Conservation (phyloP, 2,797 vertebrate species). For the Xenopus petersii region DNA sequence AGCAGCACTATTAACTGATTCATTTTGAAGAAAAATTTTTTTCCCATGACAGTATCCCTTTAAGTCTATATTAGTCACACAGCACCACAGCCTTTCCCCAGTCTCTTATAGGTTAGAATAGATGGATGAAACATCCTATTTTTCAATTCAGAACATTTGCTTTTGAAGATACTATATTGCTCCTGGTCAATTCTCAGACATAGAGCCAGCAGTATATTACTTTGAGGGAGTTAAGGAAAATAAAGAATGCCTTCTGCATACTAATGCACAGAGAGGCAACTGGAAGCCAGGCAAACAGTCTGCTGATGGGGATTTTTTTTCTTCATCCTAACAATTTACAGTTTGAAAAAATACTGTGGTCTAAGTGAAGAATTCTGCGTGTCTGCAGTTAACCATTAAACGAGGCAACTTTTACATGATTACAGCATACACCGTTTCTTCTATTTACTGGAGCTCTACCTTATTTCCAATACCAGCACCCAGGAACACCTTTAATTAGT, state of each 20-base stretch:
- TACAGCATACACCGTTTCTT: not conserved
- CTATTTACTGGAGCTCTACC: not conserved
- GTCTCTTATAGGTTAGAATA: too few species aligned
- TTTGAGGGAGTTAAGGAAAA: conserved; percentile 34
- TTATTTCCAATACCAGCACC: not conserved
- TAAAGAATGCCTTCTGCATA: conserved; percentile 23
- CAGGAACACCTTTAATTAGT: not conserved
- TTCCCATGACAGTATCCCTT: too few species aligned
- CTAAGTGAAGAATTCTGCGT: conserved; percentile 5
- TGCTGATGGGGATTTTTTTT: not conserved
- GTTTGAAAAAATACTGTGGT: conserved; percentile 8
- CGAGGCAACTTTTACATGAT: not conserved
- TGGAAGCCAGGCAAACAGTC: not conserved
- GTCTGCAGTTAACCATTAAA: conserved; percentile 43
- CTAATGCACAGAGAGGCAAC: conserved; percentile 16
- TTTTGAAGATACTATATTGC: conserved; percentile 33
- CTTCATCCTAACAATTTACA: conserved; percentile 18
- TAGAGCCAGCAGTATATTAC: conserved; percentile 16
- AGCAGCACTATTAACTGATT: too few species aligned
- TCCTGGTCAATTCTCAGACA: not conserved
- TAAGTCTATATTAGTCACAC: too few species aligned
- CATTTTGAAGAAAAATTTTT: too few species aligned
- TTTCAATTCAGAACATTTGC: not conserved
- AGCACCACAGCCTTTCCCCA: too few species aligned
- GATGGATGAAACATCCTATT: too few species aligned